Evolutionary conservation across 2,888 invertebrate species (phyloP), one percentile per base, ranked within the genome.

Genomic region (Orthosia gothica): DNA sequence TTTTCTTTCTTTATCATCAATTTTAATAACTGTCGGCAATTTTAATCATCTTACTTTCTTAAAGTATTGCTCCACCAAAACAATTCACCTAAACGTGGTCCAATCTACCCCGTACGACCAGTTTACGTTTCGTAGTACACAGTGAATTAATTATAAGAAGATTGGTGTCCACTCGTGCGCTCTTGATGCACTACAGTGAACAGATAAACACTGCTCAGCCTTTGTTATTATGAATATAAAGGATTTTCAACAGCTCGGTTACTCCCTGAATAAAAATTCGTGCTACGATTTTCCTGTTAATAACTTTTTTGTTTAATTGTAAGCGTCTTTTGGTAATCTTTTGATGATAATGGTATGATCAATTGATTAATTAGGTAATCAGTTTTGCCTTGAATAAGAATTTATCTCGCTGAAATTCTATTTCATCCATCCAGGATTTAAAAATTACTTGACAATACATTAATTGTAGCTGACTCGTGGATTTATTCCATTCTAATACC

Each of bases 71-170:
- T 18, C 4, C 52, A 55, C 16, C 18, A 26, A 87, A 88, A 89
- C 87, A 88, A 88, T 87, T 86, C 80, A 78, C 77, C 82, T 88
- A 86, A 85, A 79, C 76, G 82, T 85, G 86, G 79, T 79, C 74
- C 82, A 86, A 83, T 86, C n/a, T 65, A 78, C 82, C 79, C 77
- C 58, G 79, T 82, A 81, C 76, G 71, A 86, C 85, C 85, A 81
- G 82, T 87, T 87, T 82, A 78, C 70, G 74, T 79, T 83, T 85
- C 76, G 79, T 80, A 45, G 79, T 83, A 81, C 63, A 74, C 68
- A 73, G 64, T 54, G 81, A 82, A 87, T 87, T 88, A 88, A 90
- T 88, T 87, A 87, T 88, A 89, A 90, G 90, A 83, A 86, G 87
- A 89, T 88, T 85, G 82, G 85, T 83, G 86, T 81, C 87, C 88